Evolutionary conservation across 92 coral and sea anemone genomes (phyloP).

Genomic region (Siderastrea siderea): DNA sequence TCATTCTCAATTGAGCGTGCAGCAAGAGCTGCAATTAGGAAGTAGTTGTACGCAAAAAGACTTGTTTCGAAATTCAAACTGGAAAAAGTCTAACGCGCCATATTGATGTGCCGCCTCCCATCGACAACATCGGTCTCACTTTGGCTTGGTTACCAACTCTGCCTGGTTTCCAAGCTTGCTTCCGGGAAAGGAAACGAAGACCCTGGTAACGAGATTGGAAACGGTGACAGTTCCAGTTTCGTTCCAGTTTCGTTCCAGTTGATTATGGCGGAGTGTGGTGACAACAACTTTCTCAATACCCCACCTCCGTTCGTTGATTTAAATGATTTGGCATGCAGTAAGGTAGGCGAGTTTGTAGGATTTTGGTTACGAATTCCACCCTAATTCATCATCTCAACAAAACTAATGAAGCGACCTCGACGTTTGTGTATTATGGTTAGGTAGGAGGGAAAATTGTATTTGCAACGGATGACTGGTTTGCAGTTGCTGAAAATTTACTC

Average conservation of each 20-base stretch:
- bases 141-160: neutral
- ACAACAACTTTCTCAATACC: neutral
- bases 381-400: neutral
- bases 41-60: too few relatives aligned
- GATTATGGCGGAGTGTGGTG: neutral
- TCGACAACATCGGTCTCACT: too few relatives aligned
- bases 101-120: too few relatives aligned
- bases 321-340: slow-evolving; percentile 51
- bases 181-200: too few relatives aligned
- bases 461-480: slow-evolving; percentile 94
- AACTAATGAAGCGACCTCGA: too few relatives aligned
- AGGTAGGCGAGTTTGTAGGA: slow-evolving; percentile 23
- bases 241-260: too few relatives aligned
- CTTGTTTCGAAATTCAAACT: too few relatives aligned
- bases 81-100: too few relatives aligned
- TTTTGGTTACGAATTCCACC: neutral
- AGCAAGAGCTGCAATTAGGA: too few relatives aligned
- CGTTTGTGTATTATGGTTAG: neutral
- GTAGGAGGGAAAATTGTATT: slow-evolving; percentile 78
- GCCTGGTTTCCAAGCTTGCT: neutral
- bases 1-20: too few relatives aligned
- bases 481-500: slow-evolving; percentile 84
- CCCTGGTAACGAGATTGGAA: too few relatives aligned
- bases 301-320: slow-evolving; percentile 36
- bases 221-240: too few relatives aligned